Conservation (phyloP, 1,140 invertebrate species). For the Drosophila triauraria region DNA sequence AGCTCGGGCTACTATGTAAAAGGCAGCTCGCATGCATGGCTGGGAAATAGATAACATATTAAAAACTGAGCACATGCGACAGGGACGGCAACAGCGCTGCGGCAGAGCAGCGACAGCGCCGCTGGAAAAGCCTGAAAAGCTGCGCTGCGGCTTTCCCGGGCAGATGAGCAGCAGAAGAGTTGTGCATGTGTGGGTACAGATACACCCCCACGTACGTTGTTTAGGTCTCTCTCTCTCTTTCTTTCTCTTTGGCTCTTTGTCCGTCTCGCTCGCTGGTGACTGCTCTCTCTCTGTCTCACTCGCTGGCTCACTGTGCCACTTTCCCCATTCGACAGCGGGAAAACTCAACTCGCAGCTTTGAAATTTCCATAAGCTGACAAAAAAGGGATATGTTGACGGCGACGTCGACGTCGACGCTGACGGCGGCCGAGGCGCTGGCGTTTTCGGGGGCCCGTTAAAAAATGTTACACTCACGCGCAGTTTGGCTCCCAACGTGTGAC, state of each 20-base stretch:
- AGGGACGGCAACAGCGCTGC: conserved; percentile 53
- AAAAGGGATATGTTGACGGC: conserved; percentile 77
- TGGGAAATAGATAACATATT: conserved; percentile 82
- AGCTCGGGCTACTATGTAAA: conserved; percentile 62
- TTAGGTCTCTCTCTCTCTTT: conserved; percentile 34
- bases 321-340: conserved; percentile 49
- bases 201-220: conserved; percentile 69
- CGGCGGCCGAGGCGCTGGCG: conserved; percentile 8
- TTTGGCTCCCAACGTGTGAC: conserved; percentile 73
- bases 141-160: conserved; percentile 45
- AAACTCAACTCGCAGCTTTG: conserved; percentile 76
- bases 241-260: conserved; percentile 6
- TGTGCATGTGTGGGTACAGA: conserved; percentile 60
- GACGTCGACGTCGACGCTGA: conserved; percentile 16
- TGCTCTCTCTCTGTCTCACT: conserved; percentile 16
- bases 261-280: conserved; percentile 4
- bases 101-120: conserved; percentile 28
- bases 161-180: conserved; percentile 78
- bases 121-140: conserved; percentile 62
- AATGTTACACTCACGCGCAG: conserved; percentile 81
- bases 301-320: conserved; percentile 31
- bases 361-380: conserved; percentile 77
- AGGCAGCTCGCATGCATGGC: conserved; percentile 70
- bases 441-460: conserved; percentile 65
- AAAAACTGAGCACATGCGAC: conserved; percentile 78